A percentile compares a stretch with the other conserved stretches of the same genome.
These are phyloP conservation scores for Myripristis murdjan DNA, from an alignment of 2,797 vertebrate genomes.

Conservation along the genomic window DNA sequence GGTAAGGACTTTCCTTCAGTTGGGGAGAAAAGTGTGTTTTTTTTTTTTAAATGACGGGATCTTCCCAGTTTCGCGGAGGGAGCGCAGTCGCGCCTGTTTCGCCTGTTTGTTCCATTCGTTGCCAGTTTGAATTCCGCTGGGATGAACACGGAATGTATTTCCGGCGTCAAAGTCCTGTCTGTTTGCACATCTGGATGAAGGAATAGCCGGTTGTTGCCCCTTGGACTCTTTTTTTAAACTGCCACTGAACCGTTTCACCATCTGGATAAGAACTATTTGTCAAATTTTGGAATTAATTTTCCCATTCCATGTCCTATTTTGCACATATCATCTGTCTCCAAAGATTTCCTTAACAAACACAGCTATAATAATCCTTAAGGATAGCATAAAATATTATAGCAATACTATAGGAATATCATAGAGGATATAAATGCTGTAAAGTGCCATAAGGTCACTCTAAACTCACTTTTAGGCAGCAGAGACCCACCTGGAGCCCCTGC, in stretches of 20 bases:
- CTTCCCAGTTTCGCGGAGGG: no score
- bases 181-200: constrained; percentile 65
- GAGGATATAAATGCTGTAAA: no score
- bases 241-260: neutral
- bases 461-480: neutral
- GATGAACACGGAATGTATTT: constrained; percentile 61
- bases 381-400: no score
- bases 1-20: neutral
- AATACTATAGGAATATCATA: no score
- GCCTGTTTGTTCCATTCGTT: constrained; percentile 20
- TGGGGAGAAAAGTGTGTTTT: neutral
- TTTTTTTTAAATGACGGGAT: neutral
- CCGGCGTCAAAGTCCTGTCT: constrained; percentile 36
- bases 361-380: neutral
- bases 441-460: no score
- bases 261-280: neutral
- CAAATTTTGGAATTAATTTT: constrained; percentile 3
- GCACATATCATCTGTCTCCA: no score
- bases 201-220: neutral
- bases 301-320: neutral
- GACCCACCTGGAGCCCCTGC: neutral
- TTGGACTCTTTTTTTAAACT: neutral
- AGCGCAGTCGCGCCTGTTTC: constrained; percentile 4
- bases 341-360: no score
- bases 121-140: constrained; percentile 52